Evolutionary conservation across 2,888 invertebrate species (phyloP), one percentile per base, ranked within the genome.

Genomic region (Mesoligia furuncula): DNA sequence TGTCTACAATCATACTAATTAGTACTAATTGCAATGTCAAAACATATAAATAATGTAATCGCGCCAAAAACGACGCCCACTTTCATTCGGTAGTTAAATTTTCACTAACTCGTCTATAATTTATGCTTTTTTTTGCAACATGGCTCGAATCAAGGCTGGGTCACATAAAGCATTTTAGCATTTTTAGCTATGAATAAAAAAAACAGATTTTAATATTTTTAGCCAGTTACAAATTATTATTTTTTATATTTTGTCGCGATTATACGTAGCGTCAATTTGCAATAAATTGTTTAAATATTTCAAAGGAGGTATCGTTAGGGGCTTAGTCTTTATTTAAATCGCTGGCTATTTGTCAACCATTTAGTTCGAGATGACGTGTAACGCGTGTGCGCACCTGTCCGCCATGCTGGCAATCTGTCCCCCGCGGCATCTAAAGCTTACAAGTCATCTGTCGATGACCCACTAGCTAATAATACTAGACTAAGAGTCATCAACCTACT

Each of bases 61-160:
- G 59, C 64, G 73, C 85, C 80, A 79, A 83, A 88, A 81, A 67
- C 65, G 24, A 83, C 90, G 87, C 91, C 90, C 84, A 90, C 90
- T 83, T 88, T 84, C 81, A 82, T 81, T 81, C 77, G 62, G 77
- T 85, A 88, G 85, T 86, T 74, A 59, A 72, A 73, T 87, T 89
- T 90, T 87, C 85, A 85, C 76, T 75, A 88, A 80, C 81, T 84
- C 79, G 80, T 73, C 73, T 85, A n/a, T 57, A 84, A 87, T 88
- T 87, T 86, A 90, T 90, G 89, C 79, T 65, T 87, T 90, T 89
- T 89, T 90, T 91, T 90, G 91, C 91, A 90, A 86, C 88, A 89
- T 68, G 77, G 84, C 81, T 85, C 74, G 86, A 84, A 85, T 88
- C 90, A 91, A 92, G 92, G 90, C 74, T 87, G 75, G 54, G 65